Conservation (phyloP, 2,797 vertebrate species). For the Oophaga sylvatica region DNA sequence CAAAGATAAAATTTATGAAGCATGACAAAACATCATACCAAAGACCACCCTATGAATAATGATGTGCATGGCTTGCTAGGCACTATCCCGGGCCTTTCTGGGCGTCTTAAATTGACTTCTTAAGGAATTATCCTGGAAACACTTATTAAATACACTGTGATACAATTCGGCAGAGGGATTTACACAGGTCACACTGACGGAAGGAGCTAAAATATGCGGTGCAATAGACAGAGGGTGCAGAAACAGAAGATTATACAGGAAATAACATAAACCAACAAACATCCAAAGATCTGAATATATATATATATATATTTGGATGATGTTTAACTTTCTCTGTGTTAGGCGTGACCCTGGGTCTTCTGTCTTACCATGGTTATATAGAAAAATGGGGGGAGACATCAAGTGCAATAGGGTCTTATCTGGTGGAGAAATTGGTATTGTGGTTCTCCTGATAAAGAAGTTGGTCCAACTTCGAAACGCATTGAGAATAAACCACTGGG, state of each 20-base stretch:
- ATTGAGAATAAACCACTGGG: no score
- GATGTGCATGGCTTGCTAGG: slow-evolving; percentile 64
- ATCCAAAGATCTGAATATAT: not conserved
- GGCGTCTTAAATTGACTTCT: slow-evolving; percentile 46
- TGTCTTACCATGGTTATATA: not conserved
- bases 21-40: slow-evolving; percentile 75
- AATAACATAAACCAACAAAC: not conserved
- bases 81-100: slow-evolving; percentile 6
- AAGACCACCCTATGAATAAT: slow-evolving; percentile 77
- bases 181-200: slow-evolving; percentile 47
- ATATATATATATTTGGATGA: not conserved
- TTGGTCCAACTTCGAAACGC: no score
- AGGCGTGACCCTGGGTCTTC: not conserved
- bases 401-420: no score
- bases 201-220: not conserved
- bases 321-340: not conserved
- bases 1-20: slow-evolving; percentile 81
- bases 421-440: no score
- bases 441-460: no score
- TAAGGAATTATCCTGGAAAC: slow-evolving; percentile 42
- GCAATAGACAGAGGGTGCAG: not conserved
- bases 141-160: slow-evolving; percentile 45
- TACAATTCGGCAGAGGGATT: not conserved
- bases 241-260: not conserved
- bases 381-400: no score